Evolutionary conservation across 2,888 invertebrate genomes (phyloP).

Genomic region (Yponomeuta cagnagella): DNA sequence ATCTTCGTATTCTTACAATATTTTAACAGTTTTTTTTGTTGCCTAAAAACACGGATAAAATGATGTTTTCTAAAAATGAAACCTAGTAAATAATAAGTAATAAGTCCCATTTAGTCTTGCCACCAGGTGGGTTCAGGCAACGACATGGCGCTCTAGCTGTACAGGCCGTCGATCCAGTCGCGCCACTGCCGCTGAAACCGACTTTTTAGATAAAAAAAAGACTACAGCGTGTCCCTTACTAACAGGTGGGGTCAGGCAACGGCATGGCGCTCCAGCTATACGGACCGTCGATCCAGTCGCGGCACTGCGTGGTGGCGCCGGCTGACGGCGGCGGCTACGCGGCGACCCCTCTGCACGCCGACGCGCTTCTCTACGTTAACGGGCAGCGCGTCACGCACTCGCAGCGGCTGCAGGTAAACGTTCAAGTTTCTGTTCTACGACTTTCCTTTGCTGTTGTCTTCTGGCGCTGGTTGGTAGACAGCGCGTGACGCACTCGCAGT

Average conservation of each 20-base stretch:
- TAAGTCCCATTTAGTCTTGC: too few species aligned
- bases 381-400: conserved; percentile 94
- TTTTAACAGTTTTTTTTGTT: too few species aligned
- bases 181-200: conserved; percentile 81
- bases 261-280: conserved; percentile 86
- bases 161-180: conserved; percentile 94
- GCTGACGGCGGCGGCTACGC: conserved; percentile 94
- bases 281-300: conserved; percentile 93
- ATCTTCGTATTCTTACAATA: too few species aligned
- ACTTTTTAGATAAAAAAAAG: too few species aligned
- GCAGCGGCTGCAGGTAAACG: conserved; percentile 86
- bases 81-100: too few species aligned
- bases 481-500: too few species aligned
- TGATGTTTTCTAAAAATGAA: too few species aligned
- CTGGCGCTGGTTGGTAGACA: too few species aligned
- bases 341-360: conserved; percentile 93
- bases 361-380: conserved; percentile 96
- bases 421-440: background rate
- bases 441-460: too few species aligned
- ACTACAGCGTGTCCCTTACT: too few species aligned
- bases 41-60: too few species aligned
- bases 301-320: conserved; percentile 96
- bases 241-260: conserved; percentile 84
- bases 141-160: conserved; percentile 85
- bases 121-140: conserved; percentile 84